Conservation (phyloP, 2,888 invertebrate genomes). For the Meiosimyza decipiens region DNA sequence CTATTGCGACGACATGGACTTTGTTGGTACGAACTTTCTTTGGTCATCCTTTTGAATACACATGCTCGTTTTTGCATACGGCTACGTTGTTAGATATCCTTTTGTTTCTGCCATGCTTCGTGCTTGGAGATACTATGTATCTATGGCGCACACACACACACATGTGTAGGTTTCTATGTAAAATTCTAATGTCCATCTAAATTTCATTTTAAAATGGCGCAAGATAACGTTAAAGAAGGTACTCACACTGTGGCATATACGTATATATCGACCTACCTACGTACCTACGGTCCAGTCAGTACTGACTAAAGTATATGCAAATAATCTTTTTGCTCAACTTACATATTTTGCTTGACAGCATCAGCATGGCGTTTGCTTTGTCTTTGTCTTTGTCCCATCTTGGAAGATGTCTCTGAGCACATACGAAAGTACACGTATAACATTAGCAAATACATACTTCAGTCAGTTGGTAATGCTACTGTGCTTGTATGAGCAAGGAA, state of each 20-base stretch:
- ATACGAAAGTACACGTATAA: background rate
- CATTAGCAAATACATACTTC: constrained; percentile 10
- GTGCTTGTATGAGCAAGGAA: background rate
- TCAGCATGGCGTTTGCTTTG: constrained; percentile 39
- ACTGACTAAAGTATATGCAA: constrained; percentile 39
- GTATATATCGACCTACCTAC: constrained; percentile 31
- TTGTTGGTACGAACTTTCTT: constrained; percentile 42
- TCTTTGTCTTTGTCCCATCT: constrained; percentile 41
- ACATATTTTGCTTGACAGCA: constrained; percentile 46
- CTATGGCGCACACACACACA: constrained; percentile 35
- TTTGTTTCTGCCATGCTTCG: constrained; percentile 41
- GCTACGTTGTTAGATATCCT: constrained; percentile 39
- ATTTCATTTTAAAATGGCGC: constrained; percentile 47
- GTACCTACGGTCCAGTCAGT: background rate
- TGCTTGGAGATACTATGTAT: constrained; percentile 35
- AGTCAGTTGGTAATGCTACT: constrained; percentile 3
- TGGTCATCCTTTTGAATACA: constrained; percentile 42
- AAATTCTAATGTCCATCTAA: constrained; percentile 46
- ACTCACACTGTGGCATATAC: constrained; percentile 21
- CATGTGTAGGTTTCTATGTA: constrained; percentile 38
- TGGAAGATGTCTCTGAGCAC: constrained; percentile 33
- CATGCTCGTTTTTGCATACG: constrained; percentile 53
- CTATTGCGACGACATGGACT: constrained; percentile 42
- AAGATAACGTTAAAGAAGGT: constrained; percentile 36
- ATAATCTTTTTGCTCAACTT: constrained; percentile 44